phyloP scores from a whole-genome alignment of 2,797 vertebrate genomes.

The Tadarida brasiliensis region DNA sequence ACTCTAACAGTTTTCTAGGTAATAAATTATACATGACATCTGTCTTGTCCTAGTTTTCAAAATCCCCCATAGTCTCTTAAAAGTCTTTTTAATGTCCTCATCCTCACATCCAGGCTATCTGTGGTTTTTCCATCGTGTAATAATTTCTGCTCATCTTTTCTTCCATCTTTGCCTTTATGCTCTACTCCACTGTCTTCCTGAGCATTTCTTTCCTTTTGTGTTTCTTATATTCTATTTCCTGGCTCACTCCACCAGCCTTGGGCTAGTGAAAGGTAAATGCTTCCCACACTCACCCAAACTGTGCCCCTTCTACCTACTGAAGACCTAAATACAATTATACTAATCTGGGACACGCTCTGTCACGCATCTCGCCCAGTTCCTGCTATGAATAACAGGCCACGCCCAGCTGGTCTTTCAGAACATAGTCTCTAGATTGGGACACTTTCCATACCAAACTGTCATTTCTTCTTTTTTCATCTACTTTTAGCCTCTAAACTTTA shows the following conservation, averaged over 20 bases:
- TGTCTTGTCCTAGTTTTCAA: conserved; percentile 71
- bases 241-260: not conserved
- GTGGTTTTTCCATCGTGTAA: conserved; percentile 5
- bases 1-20: conserved; percentile 63
- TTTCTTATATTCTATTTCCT: conserved; percentile 6
- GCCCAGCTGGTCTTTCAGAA: not conserved
- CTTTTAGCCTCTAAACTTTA: not conserved
- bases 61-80: conserved; percentile 68
- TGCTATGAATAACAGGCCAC: not conserved
- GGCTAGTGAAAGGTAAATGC: not conserved
- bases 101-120: not conserved
- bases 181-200: not conserved
- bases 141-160: conserved; percentile 5
- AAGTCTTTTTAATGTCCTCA: conserved; percentile 62
- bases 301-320: not conserved
- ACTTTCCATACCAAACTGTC: not conserved
- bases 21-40: conserved; percentile 76
- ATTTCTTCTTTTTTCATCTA: not conserved
- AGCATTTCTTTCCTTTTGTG: not conserved
- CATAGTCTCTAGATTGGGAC: not conserved
- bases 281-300: not conserved
- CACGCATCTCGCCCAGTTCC: not conserved
- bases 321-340: conserved; percentile 20
- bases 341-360: not conserved
- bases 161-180: not conserved